Evolutionary conservation across 2,888 invertebrate genomes (phyloP).

Genomic region (Fragum sueziense): DNA sequence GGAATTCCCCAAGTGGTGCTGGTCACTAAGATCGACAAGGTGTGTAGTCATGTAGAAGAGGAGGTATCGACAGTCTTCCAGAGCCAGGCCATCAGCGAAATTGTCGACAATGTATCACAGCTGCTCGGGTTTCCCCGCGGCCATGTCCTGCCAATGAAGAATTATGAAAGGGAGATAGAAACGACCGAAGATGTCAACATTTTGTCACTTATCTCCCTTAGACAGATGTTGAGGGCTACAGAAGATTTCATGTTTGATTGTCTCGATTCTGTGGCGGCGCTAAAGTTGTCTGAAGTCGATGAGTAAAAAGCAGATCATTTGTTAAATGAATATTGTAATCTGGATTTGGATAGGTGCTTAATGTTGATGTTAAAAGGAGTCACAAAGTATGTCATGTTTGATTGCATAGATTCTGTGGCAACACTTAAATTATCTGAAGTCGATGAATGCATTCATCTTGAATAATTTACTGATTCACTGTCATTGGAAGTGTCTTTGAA

Average conservation of each 20-base stretch:
- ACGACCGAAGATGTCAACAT: conserved; percentile 44
- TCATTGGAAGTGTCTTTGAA: too few relatives aligned
- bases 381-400: conserved; percentile 50
- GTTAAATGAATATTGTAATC: too few relatives aligned
- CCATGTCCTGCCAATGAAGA: conserved; percentile 58
- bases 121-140: conserved; percentile 55
- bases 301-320: too few relatives aligned
- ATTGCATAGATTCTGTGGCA: background rate
- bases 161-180: conserved; percentile 60
- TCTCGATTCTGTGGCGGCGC: background rate
- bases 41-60: conserved; percentile 44
- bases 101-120: conserved; percentile 51
- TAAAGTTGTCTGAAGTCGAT: background rate
- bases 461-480: too few relatives aligned
- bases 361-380: too few relatives aligned
- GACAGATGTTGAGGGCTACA: conserved; percentile 52
- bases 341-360: too few relatives aligned
- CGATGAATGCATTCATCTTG: background rate
- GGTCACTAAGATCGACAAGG: conserved; percentile 60
- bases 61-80: conserved; percentile 36
- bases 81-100: conserved; percentile 31
- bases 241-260: conserved; percentile 51
- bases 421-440: background rate
- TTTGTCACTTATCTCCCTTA: conserved; percentile 49
- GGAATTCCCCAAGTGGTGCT: conserved; percentile 33